Evolutionary conservation across 2,888 invertebrate genomes (phyloP).

Genomic region (Tillus elongatus): DNA sequence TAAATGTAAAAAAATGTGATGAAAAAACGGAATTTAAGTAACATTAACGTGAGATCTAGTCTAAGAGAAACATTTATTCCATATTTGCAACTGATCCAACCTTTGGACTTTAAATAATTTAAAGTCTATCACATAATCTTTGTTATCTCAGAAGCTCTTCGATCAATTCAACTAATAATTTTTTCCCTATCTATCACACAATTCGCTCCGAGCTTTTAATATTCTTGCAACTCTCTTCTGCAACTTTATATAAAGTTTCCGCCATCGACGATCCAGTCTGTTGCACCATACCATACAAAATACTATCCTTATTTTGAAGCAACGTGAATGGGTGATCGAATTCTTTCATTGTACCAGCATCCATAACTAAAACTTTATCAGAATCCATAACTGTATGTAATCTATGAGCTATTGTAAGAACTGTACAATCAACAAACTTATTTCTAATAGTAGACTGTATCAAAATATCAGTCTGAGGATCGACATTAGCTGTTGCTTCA

Average conservation of each 20-base stretch:
- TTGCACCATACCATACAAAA: conserved; percentile 54
- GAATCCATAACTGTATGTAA: conserved; percentile 82
- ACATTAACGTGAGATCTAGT: too few species aligned
- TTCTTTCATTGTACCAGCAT: conserved; percentile 67
- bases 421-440: conserved; percentile 68
- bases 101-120: too few species aligned
- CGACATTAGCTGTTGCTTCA: conserved; percentile 77
- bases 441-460: conserved; percentile 68
- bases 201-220: conserved; percentile 7
- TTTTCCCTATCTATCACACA: too few species aligned
- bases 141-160: too few species aligned
- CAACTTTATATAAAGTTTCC: conserved; percentile 53
- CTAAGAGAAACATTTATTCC: too few species aligned
- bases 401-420: conserved; percentile 75
- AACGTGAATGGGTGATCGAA: conserved; percentile 63
- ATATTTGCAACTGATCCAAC: too few species aligned
- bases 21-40: too few species aligned
- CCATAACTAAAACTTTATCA: conserved; percentile 71
- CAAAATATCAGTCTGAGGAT: conserved; percentile 65
- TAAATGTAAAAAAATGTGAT: too few species aligned
- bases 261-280: conserved; percentile 63
- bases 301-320: conserved; percentile 43
- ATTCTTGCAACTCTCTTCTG: conserved; percentile 34
- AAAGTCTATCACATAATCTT: too few species aligned
- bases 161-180: too few species aligned